Percentiles rank a stretch among this genome's conserved stretches.
These are phyloP conservation scores for Rutpela maculata DNA, from an alignment of 2,888 invertebrate genomes.

Conservation along the genomic window DNA sequence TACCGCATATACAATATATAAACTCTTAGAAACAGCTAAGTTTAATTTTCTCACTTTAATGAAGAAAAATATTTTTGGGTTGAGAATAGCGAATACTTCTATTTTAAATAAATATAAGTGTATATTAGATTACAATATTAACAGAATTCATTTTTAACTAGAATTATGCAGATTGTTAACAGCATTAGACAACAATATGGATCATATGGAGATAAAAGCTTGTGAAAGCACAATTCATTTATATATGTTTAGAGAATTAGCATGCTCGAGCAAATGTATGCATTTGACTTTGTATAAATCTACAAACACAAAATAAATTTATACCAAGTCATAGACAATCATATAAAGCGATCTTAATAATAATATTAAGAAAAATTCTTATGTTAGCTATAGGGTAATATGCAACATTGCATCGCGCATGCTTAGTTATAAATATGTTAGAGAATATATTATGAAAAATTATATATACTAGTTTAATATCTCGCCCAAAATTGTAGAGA, in stretches of 20 bases:
- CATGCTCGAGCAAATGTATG: constrained; percentile 66
- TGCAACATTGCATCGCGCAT: constrained; percentile 66
- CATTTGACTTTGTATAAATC: constrained; percentile 70
- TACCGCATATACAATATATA: too few species aligned
- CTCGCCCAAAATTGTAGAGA: constrained; percentile 4
- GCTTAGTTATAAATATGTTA: constrained; percentile 50
- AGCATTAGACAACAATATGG: too few species aligned
- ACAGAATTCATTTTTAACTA: too few species aligned
- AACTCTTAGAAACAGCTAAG: too few species aligned
- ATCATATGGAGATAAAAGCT: not conserved
- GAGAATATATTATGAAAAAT: constrained; percentile 16
- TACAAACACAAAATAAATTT: constrained; percentile 57
- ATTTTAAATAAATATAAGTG: too few species aligned
- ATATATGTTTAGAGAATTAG: constrained; percentile 38
- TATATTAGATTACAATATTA: too few species aligned
- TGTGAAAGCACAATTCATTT: constrained; percentile 16
- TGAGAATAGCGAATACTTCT: too few species aligned
- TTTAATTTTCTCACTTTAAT: too few species aligned
- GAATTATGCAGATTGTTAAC: too few species aligned
- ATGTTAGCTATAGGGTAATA: constrained; percentile 70
- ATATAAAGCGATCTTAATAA: constrained; percentile 65
- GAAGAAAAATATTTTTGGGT: too few species aligned
- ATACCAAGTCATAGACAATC: constrained; percentile 73
- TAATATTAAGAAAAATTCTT: constrained; percentile 66
- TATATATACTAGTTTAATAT: constrained; percentile 12